These are phyloP conservation scores for Seira ritae DNA, from an alignment of 2,888 invertebrate genomes.

Conservation along the genomic window DNA sequence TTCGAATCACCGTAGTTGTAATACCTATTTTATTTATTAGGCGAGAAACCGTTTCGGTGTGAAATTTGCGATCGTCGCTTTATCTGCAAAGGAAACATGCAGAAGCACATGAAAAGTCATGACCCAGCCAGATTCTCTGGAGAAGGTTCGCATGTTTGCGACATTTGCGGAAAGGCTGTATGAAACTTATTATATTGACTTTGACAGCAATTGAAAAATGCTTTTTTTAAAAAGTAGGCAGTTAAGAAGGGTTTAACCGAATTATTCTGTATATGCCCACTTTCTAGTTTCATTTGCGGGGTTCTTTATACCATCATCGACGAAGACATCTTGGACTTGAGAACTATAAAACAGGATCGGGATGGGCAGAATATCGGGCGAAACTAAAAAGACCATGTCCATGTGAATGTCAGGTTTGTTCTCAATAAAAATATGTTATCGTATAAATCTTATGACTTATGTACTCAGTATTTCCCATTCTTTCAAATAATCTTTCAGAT, in stretches of 20 bases:
- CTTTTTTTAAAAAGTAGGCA: background rate
- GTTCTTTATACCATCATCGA: constrained; percentile 39
- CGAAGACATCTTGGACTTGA: constrained; percentile 23
- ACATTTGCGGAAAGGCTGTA: constrained; percentile 31
- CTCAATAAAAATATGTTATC: background rate
- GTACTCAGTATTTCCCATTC: background rate
- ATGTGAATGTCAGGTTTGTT: constrained; percentile 25
- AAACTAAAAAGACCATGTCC: background rate
- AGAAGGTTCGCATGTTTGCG: constrained; percentile 43
- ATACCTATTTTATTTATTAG: constrained; percentile 10
- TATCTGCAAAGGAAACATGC: constrained; percentile 33
- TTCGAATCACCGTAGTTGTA: background rate
- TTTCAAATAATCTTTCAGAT: constrained; percentile 5
- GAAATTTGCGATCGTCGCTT: background rate
- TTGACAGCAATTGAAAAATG: background rate
- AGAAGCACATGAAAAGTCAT: constrained; percentile 54
- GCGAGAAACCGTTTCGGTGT: constrained; percentile 40
- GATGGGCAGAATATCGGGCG: background rate
- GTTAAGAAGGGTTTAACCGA: background rate
- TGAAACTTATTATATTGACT: too few species aligned
- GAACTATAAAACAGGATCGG: background rate
- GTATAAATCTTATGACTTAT: background rate
- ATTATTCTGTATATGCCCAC: background rate
- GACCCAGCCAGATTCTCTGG: constrained; percentile 31
- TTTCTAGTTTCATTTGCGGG: constrained; percentile 20